Conservation (phyloP, 1,140 invertebrate genomes). For the Drosophila nigromelanica region DNA sequence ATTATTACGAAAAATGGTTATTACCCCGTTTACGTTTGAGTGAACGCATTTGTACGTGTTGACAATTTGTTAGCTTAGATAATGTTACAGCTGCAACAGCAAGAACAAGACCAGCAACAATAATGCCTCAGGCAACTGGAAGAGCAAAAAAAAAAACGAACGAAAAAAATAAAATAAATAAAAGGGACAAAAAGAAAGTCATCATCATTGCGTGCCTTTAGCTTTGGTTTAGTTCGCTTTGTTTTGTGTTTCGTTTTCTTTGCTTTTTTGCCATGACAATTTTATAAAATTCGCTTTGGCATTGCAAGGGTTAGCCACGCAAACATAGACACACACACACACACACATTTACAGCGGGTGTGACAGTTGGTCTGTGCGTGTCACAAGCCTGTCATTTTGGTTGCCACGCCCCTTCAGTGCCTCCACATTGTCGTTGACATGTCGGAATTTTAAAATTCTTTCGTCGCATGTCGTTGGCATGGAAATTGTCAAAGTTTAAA, state of each 20-base stretch:
- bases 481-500: conserved; percentile 79
- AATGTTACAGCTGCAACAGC: conserved; percentile 59
- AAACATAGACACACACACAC: conserved; percentile 23
- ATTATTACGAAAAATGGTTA: conserved; percentile 83
- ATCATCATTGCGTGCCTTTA: conserved; percentile 61
- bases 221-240: conserved; percentile 40
- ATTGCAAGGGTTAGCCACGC: conserved; percentile 71
- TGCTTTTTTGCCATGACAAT: conserved; percentile 56
- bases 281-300: conserved; percentile 68
- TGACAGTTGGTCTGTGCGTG: conserved; percentile 81
- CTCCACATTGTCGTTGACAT: conserved; percentile 55
- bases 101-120: conserved; percentile 21
- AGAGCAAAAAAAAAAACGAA: conserved; percentile 6
- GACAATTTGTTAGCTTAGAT: conserved; percentile 83
- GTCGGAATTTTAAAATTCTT: conserved; percentile 76
- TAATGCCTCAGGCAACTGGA: conserved; percentile 18
- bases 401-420: conserved; percentile 52
- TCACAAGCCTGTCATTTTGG: conserved; percentile 74
- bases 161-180: conserved; percentile 17
- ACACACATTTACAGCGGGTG: conserved; percentile 44
- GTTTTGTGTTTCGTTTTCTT: conserved; percentile 24
- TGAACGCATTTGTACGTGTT: conserved; percentile 83
- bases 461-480: conserved; percentile 66
- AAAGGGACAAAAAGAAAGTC: conserved; percentile 47
- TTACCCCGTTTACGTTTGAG: conserved; percentile 83